Conservation (phyloP, 2,888 invertebrate species). For the Neocrepidodera transversa region DNA sequence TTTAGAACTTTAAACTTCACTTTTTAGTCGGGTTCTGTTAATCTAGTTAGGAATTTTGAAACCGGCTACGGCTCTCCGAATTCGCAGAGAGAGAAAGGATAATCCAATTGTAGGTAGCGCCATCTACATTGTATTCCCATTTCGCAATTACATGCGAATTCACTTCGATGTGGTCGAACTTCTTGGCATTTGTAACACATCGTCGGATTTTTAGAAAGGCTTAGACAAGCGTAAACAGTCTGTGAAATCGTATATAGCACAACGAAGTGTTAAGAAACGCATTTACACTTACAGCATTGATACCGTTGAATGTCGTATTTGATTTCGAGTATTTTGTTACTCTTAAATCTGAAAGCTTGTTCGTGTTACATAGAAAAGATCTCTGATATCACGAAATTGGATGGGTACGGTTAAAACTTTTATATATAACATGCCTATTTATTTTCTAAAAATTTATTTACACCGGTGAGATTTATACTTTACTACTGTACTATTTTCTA, state of each 20-base stretch:
- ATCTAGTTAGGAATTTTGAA: conserved; percentile 26
- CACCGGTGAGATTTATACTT: no score
- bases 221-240: conserved; percentile 17
- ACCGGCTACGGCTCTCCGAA: conserved; percentile 13
- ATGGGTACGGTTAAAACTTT: neutral
- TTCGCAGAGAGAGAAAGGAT: conserved; percentile 30
- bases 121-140: conserved; percentile 47
- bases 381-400: neutral
- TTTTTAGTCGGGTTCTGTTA: conserved; percentile 19
- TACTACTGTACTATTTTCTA: no score
- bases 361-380: conserved; percentile 10
- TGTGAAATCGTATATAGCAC: conserved; percentile 13
- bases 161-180: conserved; percentile 46
- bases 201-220: conserved; percentile 29
- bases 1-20: conserved; percentile 22
- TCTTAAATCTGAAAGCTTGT: conserved; percentile 16
- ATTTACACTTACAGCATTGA: conserved; percentile 19
- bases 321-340: conserved; percentile 16
- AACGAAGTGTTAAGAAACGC: conserved; percentile 16
- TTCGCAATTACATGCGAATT: conserved; percentile 51
- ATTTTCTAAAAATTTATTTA: no score
- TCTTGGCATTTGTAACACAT: conserved; percentile 35
- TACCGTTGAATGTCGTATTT: conserved; percentile 13
- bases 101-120: conserved; percentile 40
- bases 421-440: no score